Evolutionary conservation across 2,113 vertebrate species (phyloP), one percentile per base, ranked within the genome.

Genomic region (Lamprologus sp.): DNA sequence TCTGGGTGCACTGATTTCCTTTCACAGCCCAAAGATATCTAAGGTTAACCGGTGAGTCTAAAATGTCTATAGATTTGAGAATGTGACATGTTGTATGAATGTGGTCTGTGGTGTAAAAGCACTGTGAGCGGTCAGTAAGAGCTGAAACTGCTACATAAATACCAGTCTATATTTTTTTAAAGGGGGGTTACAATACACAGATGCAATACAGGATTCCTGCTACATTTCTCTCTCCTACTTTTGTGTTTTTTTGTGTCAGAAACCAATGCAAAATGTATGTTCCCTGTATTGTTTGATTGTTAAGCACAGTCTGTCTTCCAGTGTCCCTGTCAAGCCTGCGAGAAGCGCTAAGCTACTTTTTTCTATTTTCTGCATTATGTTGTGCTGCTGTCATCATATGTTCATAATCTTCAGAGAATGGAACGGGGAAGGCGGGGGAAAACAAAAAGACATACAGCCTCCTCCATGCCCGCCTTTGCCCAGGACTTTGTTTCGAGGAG

Each of bases 381-480:
- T 84, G 82, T 60, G 86, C 88, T 81, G 49, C 86, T 89, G 87
- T 92, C 90, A 85, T 85, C 85, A 70, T 68, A 84, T 83, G 83
- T 88, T 84, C 85, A 79, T 87, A 83, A 85, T 89, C 77, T 82
- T 87, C 80, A 82, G 40, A 84, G 70, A 90, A 87, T 11, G 10
- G 12, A 88, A 85, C 26, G 47, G 37, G 26, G 47, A 17, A 17
- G 23, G 23, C 7, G 37, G 26, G 54, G 9, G 42, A 37, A 53
- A 77, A 84, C 54, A 53, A 79, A 2, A 68, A 26, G 75, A 58
- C 73, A 87, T 3, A 14, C 15, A 87, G 33, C 55, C 31, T 70
- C 54, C 75, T 77, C 7, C 9, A 47, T 54, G 35, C 75, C 49
- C n/a, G 26, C 73, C 54, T 83, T 80, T 14, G 42, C 47, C 47